Base-by-base conservation (phyloP, 1,140 invertebrate species). In the Temnothorax nylanderi region DNA sequence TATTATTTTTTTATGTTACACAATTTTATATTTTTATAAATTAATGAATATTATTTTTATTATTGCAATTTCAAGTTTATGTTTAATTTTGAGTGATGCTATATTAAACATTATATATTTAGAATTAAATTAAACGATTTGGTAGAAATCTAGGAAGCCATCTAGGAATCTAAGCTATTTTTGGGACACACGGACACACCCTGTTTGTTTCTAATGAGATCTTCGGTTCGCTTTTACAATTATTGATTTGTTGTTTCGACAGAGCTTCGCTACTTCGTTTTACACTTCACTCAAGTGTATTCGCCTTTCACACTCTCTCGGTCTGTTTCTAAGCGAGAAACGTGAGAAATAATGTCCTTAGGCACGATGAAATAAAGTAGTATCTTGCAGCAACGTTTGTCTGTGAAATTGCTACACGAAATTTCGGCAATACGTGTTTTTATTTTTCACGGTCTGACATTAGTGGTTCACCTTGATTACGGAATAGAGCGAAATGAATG, bases 281-380 rank as follows among this genome's bases (percentile, higher is more conserved):
- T 81, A 56, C 16, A 44, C 21, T 5, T 71, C 6, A 5, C 16
- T 13, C 34, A 44, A 37, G 32, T 81, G 13, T 56, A 21, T 21
- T 51, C 11, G 21, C 49, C 78, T 81, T 69, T 81, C 47, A 71
- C 47, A 16, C 21, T 56, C 18, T 34, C 44, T 78, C 16, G 0
- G 1, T 62, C 41, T 47, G 7, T 34, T 37, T 65, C 21, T 76
- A 60, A 26, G 37, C 26, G 21, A 81, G 49, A 71, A 56, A 44
- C 37, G 78, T 81, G 65, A 81, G 78, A 81, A 81, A 71, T 4
- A 10, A 18, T 67, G 34, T 58, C 13, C 49, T 81, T 44, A 81
- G 8, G 2, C 10, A 0, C 18, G 7, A 81, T 32, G 51, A 71
- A 69, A 69, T 49, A 34, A n/a, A n/a, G 21, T 41, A 54, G 2